Conservation (phyloP, 2,888 invertebrate genomes). For the Synanthedon formicaeformis region DNA sequence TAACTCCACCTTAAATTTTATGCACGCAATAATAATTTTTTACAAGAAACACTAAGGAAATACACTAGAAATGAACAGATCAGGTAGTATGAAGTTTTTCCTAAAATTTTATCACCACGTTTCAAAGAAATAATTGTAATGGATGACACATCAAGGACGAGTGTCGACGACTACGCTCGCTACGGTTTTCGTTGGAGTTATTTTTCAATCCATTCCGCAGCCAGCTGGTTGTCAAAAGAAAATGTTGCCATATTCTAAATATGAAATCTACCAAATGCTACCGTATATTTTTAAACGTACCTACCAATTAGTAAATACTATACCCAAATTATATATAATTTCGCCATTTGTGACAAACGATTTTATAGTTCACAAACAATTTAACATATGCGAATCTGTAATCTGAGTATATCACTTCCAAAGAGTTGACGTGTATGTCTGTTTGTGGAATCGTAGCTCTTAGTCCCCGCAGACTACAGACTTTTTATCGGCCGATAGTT, state of each 20-base stretch:
- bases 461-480: too few relatives aligned
- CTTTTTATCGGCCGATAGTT: too few relatives aligned
- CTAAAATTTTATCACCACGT: conserved; percentile 32
- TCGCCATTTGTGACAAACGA: too few relatives aligned
- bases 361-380: too few relatives aligned
- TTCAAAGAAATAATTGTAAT: conserved; percentile 47
- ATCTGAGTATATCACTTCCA: too few relatives aligned
- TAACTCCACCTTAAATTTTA: conserved; percentile 26
- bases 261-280: conserved; percentile 3
- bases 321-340: too few relatives aligned
- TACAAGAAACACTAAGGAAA: conserved; percentile 2
- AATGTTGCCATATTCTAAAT: conserved; percentile 39
- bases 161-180: conserved; percentile 14
- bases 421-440: too few relatives aligned
- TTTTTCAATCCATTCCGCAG: conserved; percentile 60
- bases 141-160: conserved; percentile 67
- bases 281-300: too few relatives aligned
- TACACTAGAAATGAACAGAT: conserved; percentile 7
- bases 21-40: background rate
- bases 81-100: conserved; percentile 13
- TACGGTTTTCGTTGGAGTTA: conserved; percentile 39
- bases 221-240: conserved; percentile 56
- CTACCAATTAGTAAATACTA: too few relatives aligned
- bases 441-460: too few relatives aligned
- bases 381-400: too few relatives aligned